These are phyloP conservation scores for western clawed frog (Xenopus tropicalis) DNA, from an alignment of 2,113 vertebrate species.

Conservation along the genomic window DNA sequence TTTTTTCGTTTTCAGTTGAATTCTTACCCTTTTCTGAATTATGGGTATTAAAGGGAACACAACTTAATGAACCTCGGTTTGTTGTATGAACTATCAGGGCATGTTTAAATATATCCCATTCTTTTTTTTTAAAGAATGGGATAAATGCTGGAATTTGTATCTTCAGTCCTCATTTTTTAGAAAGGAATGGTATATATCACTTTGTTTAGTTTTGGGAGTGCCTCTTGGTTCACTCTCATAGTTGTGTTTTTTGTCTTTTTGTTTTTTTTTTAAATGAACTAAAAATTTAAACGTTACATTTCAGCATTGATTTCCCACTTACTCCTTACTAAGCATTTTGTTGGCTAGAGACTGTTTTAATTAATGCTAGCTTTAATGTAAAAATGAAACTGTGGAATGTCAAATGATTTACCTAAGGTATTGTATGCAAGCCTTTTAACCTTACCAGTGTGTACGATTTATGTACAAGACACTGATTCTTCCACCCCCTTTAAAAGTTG, in stretches of 20 bases:
- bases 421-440: slow-evolving; percentile 4
- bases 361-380: slow-evolving; percentile 13
- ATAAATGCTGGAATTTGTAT: background rate
- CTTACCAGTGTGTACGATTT: background rate
- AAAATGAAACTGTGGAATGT: background rate
- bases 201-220: background rate
- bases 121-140: background rate
- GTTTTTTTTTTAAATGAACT: background rate
- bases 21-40: background rate
- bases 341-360: background rate
- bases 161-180: background rate
- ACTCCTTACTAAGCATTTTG: background rate
- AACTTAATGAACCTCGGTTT: background rate
- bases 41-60: slow-evolving; percentile 19
- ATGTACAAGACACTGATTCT: background rate
- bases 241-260: too few relatives aligned
- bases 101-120: background rate
- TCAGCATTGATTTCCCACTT: background rate
- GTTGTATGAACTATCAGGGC: background rate
- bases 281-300: slow-evolving; percentile 2
- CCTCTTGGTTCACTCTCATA: background rate
- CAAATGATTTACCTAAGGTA: background rate
- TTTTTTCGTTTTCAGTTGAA: background rate
- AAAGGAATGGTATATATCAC: background rate
- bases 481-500: background rate